These are phyloP conservation scores for Spondyliosoma cantharus DNA, from an alignment of 2,797 vertebrate species.

Conservation along the genomic window DNA sequence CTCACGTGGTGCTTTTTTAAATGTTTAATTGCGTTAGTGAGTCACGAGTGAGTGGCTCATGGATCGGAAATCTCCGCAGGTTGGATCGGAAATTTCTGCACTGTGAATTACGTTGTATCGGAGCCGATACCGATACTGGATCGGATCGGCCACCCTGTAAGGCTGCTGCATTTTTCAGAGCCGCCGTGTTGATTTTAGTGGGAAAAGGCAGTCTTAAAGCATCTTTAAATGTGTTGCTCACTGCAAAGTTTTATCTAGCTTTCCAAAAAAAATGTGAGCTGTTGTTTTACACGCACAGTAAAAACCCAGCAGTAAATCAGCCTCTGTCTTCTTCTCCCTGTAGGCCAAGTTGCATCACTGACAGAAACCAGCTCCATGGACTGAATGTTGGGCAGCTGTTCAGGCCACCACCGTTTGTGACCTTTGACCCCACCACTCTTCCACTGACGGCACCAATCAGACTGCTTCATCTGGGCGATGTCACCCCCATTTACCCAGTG, in stretches of 20 bases:
- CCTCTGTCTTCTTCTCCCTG: conserved; percentile 27
- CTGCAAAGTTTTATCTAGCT: neutral
- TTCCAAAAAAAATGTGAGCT: neutral
- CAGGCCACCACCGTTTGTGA: conserved; percentile 67
- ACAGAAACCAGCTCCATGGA: conserved; percentile 55
- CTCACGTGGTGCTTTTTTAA: too few species aligned
- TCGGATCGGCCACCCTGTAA: too few species aligned
- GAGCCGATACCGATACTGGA: too few species aligned
- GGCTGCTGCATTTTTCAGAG: neutral
- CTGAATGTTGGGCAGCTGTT: conserved; percentile 71
- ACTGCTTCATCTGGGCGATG: conserved; percentile 48
- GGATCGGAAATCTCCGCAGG: too few species aligned
- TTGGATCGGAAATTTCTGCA: too few species aligned
- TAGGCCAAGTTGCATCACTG: conserved; percentile 81
- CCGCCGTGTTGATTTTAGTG: neutral
- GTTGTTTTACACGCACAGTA: neutral
- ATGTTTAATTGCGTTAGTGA: too few species aligned
- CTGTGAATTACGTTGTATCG: too few species aligned
- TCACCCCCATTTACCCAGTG: conserved; percentile 48
- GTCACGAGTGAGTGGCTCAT: too few species aligned
- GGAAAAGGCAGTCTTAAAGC: neutral
- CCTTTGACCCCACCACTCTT: conserved; percentile 74
- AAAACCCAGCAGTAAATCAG: neutral
- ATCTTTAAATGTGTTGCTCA: neutral
- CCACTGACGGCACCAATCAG: conserved; percentile 59